Percentiles rank a stretch among this genome's conserved stretches.
These are phyloP conservation scores for Manis javanica DNA, from an alignment of 2,797 vertebrate genomes.

Conservation along the genomic window DNA sequence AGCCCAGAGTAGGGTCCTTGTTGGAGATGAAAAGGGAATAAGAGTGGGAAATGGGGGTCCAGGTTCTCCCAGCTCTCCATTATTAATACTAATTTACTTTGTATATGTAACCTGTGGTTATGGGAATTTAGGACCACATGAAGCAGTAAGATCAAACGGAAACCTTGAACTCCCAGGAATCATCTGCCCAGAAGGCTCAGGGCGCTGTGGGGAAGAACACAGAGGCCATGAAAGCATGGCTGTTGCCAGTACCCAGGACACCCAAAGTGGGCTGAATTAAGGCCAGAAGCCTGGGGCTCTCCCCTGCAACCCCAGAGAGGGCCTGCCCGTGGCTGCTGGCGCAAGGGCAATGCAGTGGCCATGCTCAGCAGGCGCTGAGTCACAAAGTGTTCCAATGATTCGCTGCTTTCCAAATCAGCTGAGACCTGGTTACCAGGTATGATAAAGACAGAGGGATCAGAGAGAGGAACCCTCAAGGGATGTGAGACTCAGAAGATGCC, in stretches of 20 bases:
- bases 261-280: no score
- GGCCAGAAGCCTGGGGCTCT: background rate
- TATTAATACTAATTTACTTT: background rate
- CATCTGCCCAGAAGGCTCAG: background rate
- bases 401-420: background rate
- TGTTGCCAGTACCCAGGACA: background rate
- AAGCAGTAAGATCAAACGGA: background rate
- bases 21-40: background rate
- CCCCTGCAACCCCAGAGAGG: fast-evolving
- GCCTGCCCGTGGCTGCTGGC: fast-evolving
- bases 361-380: background rate
- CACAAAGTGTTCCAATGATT: background rate
- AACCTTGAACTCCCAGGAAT: background rate
- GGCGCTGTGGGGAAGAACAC: fast-evolving
- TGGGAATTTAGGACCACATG: background rate
- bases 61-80: background rate
- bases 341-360: background rate
- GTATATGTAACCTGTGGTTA: background rate
- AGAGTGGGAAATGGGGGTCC: background rate
- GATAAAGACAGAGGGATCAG: background rate
- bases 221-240: fast-evolving
- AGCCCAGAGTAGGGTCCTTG: fast-evolving
- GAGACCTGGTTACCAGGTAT: fast-evolving
- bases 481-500: fast-evolving
- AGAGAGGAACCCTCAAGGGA: background rate